Percentiles rank a stretch among this genome's conserved stretches.
These are phyloP conservation scores for Paelopatides confundens DNA, from an alignment of 53 echinoderm and acorn worm genomes.

Conservation along the genomic window DNA sequence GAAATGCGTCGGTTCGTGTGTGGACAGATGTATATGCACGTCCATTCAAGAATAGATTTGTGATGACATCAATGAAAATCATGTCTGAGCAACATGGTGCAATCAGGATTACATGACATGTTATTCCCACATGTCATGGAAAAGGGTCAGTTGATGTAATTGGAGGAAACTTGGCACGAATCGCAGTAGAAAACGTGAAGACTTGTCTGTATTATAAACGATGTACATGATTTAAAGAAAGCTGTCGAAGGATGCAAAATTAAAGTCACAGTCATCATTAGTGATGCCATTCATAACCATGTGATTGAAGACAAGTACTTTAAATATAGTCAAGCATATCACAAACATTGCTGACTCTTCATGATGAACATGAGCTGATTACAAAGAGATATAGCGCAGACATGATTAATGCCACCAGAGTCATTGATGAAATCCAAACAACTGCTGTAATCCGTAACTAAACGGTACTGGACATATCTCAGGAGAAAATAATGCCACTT, in stretches of 20 bases:
- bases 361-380: not conserved
- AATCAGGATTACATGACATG: slow-evolving; percentile 26
- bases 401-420: not conserved
- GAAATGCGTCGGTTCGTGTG: not conserved
- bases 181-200: slow-evolving; percentile 26
- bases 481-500: too few relatives aligned
- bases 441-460: too few relatives aligned
- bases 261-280: not conserved
- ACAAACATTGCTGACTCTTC: slow-evolving; percentile 13
- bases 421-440: too few relatives aligned
- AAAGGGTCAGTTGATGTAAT: slow-evolving; percentile 48
- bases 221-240: slow-evolving; percentile 5
- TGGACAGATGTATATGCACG: slow-evolving; percentile 15
- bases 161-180: slow-evolving; percentile 24
- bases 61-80: slow-evolving; percentile 11
- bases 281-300: not conserved
- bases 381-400: slow-evolving; percentile 11
- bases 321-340: not conserved
- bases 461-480: too few relatives aligned
- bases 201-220: slow-evolving; percentile 24
- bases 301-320: not conserved
- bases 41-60: slow-evolving; percentile 20
- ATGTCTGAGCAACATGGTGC: slow-evolving; percentile 20
- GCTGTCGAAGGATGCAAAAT: slow-evolving; percentile 8
- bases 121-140: slow-evolving; percentile 38